phyloP scores from a whole-genome alignment of 2,113 vertebrate genomes.

The Isurus oxyrinchus region DNA sequence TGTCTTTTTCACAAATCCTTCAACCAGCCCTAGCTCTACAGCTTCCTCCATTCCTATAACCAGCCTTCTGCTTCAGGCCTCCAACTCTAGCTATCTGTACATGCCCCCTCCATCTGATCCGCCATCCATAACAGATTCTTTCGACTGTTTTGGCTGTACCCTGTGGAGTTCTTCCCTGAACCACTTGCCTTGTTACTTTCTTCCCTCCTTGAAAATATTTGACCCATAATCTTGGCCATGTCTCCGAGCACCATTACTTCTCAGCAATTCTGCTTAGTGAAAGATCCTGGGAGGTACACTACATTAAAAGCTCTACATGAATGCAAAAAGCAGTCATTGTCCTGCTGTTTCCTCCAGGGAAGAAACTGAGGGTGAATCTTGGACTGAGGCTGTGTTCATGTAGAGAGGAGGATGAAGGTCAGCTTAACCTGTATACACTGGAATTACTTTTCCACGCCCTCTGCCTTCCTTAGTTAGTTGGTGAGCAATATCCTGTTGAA shows the following conservation, averaged over 20 bases:
- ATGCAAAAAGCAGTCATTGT: neutral
- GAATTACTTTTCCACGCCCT: neutral
- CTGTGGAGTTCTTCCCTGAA: neutral
- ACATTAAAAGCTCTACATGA: neutral
- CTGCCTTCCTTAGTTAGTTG: neutral
- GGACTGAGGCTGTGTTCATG: neutral
- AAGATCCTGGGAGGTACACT: neutral
- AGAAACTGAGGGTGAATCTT: neutral
- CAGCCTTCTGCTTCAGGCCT: neutral
- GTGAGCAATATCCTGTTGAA: neutral
- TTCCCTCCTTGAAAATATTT: neutral
- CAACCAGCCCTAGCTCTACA: neutral
- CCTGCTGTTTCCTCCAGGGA: neutral
- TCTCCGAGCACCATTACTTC: neutral
- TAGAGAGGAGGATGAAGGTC: neutral
- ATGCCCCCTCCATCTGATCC: neutral
- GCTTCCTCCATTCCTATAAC: neutral
- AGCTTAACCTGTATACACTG: neutral
- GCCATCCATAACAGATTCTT: neutral
- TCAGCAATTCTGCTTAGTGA: neutral
- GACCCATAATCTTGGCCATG: neutral
- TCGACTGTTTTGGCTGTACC: neutral
- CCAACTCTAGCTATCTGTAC: neutral
- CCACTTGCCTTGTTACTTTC: neutral
- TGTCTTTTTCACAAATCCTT: neutral